These are phyloP conservation scores for Todus mexicanus DNA, from an alignment of 2,797 vertebrate genomes.

Conservation along the genomic window DNA sequence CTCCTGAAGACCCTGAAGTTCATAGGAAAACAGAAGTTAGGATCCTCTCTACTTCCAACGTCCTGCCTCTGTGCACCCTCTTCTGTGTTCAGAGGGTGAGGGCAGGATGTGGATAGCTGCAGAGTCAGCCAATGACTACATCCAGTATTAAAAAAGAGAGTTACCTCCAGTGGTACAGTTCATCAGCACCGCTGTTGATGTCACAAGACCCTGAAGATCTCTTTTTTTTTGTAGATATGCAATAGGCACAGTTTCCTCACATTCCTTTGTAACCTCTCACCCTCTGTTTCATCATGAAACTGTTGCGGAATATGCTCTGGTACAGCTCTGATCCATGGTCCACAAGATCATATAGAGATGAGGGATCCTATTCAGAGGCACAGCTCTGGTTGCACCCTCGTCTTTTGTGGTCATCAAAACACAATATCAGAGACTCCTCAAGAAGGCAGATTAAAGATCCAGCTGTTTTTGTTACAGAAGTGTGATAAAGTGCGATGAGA, in stretches of 20 bases:
- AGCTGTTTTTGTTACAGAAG: background rate
- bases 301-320: accelerated
- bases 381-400: too few relatives aligned
- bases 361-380: background rate
- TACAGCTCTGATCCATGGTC: background rate
- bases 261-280: background rate
- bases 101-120: background rate
- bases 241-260: background rate
- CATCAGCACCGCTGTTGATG: background rate
- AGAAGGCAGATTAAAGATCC: background rate
- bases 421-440: too few relatives aligned
- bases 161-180: background rate
- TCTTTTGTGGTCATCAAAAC: background rate
- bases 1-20: background rate
- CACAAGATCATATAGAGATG: accelerated
- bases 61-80: background rate
- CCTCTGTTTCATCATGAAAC: background rate
- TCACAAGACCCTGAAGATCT: background rate
- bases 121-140: background rate
- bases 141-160: background rate
- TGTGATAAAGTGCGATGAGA: background rate
- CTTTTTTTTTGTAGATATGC: background rate
- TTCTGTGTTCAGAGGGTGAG: background rate
- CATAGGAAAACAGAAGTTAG: background rate
- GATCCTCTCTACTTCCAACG: background rate